A percentile compares a stretch with the other conserved stretches of the same genome.
Evolutionary conservation across 2,888 invertebrate species (phyloP).

Genomic region (Idaea aversata): DNA sequence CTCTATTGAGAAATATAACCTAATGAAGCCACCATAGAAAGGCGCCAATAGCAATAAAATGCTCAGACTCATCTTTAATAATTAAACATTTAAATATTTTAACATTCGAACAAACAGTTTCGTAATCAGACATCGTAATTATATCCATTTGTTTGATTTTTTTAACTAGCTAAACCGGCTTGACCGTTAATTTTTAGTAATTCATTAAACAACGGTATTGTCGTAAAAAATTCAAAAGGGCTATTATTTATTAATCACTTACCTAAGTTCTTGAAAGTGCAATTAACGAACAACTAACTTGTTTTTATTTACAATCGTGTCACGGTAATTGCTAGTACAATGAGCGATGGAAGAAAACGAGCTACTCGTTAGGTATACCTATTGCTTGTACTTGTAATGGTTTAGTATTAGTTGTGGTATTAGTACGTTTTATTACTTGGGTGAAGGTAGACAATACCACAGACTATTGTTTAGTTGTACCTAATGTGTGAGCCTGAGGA

Average conservation of each 20-base stretch:
- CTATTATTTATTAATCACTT: conserved; percentile 22
- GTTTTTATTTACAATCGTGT: conserved; percentile 30
- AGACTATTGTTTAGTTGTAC: too few relatives aligned
- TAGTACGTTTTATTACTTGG: too few relatives aligned
- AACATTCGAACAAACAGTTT: conserved; percentile 17
- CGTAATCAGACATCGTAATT: conserved; percentile 23
- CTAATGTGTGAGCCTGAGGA: too few relatives aligned
- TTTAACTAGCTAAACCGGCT: too few relatives aligned
- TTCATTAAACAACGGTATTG: conserved; percentile 14
- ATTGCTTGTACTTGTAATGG: neutral
- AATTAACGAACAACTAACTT: conserved; percentile 27
- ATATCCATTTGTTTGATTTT: conserved; percentile 33
- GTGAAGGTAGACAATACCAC: too few relatives aligned
- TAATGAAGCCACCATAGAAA: conserved; percentile 30
- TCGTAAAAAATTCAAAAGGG: conserved; percentile 20
- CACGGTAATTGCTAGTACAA: conserved; percentile 26
- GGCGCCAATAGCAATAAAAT: conserved; percentile 12
- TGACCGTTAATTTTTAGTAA: conserved; percentile 30
- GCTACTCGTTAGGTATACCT: conserved; percentile 8
- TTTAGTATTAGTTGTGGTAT: neutral
- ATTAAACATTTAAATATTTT: conserved; percentile 19
- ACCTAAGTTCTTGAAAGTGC: conserved; percentile 17
- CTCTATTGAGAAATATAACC: conserved; percentile 42
- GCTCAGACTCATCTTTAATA: conserved; percentile 20
- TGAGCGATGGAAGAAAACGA: conserved; percentile 28